A percentile compares a stretch with the other conserved stretches of the same genome.
phyloP scores from a whole-genome alignment of 2,888 invertebrate genomes.

The Nemoura dubitans region DNA sequence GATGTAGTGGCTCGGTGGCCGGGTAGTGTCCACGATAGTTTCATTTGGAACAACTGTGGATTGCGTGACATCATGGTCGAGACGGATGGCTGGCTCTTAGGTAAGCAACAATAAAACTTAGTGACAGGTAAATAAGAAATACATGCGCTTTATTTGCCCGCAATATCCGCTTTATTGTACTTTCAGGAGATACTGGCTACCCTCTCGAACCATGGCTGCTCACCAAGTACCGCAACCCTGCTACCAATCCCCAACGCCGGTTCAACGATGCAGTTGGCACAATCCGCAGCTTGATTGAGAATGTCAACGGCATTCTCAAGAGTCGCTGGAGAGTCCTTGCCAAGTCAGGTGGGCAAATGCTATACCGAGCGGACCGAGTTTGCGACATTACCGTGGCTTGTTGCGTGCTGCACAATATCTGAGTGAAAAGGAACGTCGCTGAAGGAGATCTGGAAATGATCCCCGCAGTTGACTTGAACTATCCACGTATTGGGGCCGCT shows the following conservation, averaged over 20 bases:
- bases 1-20: conserved; percentile 23
- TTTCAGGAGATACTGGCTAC: neutral
- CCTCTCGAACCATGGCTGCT: conserved; percentile 24
- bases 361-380: neutral
- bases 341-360: conserved; percentile 20
- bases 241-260: neutral
- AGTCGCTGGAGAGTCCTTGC: conserved; percentile 34
- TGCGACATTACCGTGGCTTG: conserved; percentile 25
- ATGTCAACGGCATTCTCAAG: conserved; percentile 2
- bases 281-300: conserved; percentile 19
- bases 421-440: neutral
- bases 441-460: too few species aligned
- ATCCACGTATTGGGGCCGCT: neutral
- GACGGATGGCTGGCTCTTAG: conserved; percentile 15
- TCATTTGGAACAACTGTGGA: conserved; percentile 10
- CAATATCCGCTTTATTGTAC: too few species aligned
- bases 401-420: conserved; percentile 25
- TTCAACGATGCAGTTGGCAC: neutral
- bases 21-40: conserved; percentile 17
- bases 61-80: neutral
- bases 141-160: too few species aligned
- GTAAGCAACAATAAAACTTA: neutral
- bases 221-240: conserved; percentile 26
- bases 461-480: too few species aligned
- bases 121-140: too few species aligned